These are phyloP conservation scores for Chelonus formosanus DNA, from an alignment of 2,888 invertebrate species.

Conservation along the genomic window DNA sequence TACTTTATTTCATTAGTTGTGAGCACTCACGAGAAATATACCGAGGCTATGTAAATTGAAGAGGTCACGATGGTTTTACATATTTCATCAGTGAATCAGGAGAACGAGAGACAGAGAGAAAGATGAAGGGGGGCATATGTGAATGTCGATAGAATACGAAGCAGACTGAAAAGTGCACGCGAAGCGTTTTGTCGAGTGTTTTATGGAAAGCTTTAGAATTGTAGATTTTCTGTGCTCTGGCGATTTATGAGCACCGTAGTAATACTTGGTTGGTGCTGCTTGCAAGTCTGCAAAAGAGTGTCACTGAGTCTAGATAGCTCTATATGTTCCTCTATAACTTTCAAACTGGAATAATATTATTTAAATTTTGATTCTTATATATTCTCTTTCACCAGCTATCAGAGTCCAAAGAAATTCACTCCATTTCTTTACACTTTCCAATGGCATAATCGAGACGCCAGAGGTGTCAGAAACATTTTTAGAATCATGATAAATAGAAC, in stretches of 20 bases:
- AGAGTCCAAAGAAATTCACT: constrained; percentile 25
- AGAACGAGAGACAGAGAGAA: constrained; percentile 40
- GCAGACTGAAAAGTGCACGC: constrained; percentile 62
- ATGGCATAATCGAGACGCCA: constrained; percentile 43
- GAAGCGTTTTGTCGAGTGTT: constrained; percentile 64
- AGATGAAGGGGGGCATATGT: constrained; percentile 37
- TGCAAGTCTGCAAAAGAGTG: constrained; percentile 39
- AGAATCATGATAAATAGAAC: constrained; percentile 31
- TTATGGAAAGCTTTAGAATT: constrained; percentile 65
- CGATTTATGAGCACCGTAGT: constrained; percentile 42
- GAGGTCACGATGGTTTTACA: constrained; percentile 64
- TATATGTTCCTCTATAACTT: neutral
- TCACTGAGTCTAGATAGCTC: constrained; percentile 31
- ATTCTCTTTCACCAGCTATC: constrained; percentile 34
- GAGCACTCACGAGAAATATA: constrained; percentile 27
- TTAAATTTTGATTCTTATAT: constrained; percentile 57
- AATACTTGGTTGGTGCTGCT: neutral
- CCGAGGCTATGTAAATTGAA: constrained; percentile 62
- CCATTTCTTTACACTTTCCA: constrained; percentile 22
- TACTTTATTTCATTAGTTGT: constrained; percentile 51
- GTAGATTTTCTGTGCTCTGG: constrained; percentile 57
- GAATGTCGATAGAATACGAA: constrained; percentile 20
- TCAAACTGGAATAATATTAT: constrained; percentile 49
- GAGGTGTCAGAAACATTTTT: constrained; percentile 58
- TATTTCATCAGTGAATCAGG: constrained; percentile 58